These are phyloP conservation scores for Rousettus leschenaultii DNA, from an alignment of 2,113 vertebrate species.

Conservation along the genomic window DNA sequence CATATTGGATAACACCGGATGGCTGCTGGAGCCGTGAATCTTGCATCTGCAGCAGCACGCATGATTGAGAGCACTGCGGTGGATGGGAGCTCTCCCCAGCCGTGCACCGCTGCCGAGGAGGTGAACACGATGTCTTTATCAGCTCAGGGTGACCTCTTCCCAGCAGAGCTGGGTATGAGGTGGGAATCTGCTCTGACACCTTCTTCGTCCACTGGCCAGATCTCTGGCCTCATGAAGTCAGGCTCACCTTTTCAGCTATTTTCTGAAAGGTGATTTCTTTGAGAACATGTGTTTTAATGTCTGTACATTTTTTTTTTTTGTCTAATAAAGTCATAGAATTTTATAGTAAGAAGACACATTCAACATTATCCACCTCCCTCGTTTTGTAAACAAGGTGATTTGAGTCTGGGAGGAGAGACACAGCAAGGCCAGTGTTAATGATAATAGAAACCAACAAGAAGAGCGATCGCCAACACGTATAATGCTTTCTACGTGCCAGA, in stretches of 20 bases:
- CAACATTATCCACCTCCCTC: background rate
- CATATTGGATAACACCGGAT: conserved; percentile 45
- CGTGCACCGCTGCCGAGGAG: background rate
- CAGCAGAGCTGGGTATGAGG: background rate
- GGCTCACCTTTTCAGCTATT: background rate
- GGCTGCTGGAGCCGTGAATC: background rate
- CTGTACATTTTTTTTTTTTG: background rate
- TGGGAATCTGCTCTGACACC: background rate
- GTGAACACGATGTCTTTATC: background rate
- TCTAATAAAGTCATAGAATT: background rate
- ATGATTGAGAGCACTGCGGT: conserved; percentile 16
- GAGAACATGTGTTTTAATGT: background rate
- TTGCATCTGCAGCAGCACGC: background rate
- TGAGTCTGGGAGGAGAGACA: background rate
- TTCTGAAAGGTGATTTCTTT: conserved; percentile 19
- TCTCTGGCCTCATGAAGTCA: background rate
- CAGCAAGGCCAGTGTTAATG: background rate
- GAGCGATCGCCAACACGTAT: background rate
- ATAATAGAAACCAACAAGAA: background rate
- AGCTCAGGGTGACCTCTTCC: conserved; percentile 50
- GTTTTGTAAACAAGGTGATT: background rate
- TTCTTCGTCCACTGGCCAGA: background rate
- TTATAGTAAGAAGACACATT: background rate
- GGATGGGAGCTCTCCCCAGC: conserved; percentile 7
- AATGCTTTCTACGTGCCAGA: background rate